A percentile compares a stretch with the other conserved stretches of the same genome.
Conservation (phyloP, 1,140 invertebrate species). For the Drosophila rhopaloa region DNA sequence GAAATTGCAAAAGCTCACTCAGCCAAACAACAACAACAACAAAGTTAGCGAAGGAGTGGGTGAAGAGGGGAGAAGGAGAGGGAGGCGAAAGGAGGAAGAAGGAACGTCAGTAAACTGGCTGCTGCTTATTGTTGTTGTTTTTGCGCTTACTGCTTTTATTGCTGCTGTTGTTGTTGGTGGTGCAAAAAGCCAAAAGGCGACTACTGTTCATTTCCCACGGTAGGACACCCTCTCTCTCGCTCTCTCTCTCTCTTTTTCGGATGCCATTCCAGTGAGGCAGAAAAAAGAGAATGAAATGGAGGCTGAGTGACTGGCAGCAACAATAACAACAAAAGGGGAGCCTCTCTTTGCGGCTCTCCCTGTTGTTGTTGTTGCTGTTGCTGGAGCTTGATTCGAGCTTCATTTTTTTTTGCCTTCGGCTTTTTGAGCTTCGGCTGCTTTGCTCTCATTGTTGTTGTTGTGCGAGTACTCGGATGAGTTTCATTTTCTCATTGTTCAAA, state of each 20-base stretch:
- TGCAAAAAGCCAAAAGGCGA: conserved; percentile 68
- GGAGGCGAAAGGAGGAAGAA: conserved; percentile 27
- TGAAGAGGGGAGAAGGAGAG: neutral
- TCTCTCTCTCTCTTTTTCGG: conserved; percentile 29
- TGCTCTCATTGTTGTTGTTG: conserved; percentile 35
- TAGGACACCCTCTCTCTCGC: conserved; percentile 55
- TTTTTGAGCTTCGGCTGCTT: conserved; percentile 21
- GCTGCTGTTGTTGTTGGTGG: conserved; percentile 35
- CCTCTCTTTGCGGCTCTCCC: conserved; percentile 28
- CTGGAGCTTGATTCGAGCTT: conserved; percentile 35
- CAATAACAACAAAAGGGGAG: conserved; percentile 11
- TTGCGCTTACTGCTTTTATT: conserved; percentile 60
- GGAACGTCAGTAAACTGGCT: conserved; percentile 65
- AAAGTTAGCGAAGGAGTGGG: conserved; percentile 6
- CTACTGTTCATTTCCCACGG: conserved; percentile 84
- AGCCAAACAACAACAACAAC: conserved; percentile 31
- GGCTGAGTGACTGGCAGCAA: conserved; percentile 51
- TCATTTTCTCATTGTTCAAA: conserved; percentile 77
- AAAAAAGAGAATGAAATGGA: conserved; percentile 15
- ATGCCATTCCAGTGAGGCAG: conserved; percentile 45
- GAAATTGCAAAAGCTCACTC: conserved; percentile 71
- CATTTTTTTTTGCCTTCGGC: conserved; percentile 25
- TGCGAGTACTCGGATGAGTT: conserved; percentile 75
- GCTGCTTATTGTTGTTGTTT: conserved; percentile 47
- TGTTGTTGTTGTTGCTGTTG: conserved; percentile 4